Percentiles rank a stretch among this genome's conserved stretches.
These are phyloP conservation scores for Thomomys bottae DNA, from an alignment of 2,113 vertebrate genomes.

Conservation along the genomic window DNA sequence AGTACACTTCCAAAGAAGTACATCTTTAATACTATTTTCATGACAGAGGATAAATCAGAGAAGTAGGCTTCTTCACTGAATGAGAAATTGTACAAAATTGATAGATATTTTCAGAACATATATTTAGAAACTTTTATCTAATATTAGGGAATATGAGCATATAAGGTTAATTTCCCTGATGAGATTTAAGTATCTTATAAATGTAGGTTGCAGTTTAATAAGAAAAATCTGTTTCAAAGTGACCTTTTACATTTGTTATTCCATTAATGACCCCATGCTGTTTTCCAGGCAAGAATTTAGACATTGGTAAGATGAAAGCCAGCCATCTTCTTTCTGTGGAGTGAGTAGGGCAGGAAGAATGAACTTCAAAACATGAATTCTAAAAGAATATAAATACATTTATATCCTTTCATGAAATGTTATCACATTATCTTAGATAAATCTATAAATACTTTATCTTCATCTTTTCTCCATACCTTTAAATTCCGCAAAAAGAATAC, in stretches of 20 bases:
- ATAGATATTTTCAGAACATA: conserved; percentile 2
- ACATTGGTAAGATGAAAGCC: not conserved
- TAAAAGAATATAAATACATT: not conserved
- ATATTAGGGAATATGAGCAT: not conserved
- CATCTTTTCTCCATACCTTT: not conserved
- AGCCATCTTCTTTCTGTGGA: not conserved
- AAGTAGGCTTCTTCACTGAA: not conserved
- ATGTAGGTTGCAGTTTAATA: not conserved
- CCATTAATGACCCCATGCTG: not conserved
- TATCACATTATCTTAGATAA: not conserved
- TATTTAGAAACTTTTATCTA: conserved; percentile 12
- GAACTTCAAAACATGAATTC: not conserved
- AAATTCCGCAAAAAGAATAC: not conserved
- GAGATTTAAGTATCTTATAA: not conserved
- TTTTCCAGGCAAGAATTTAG: not conserved
- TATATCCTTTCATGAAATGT: not conserved
- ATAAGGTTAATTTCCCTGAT: not conserved
- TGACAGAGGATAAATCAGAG: not conserved
- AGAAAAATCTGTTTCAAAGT: conserved; percentile 24
- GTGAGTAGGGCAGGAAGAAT: not conserved
- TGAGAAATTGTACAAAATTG: not conserved
- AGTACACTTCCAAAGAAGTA: not conserved
- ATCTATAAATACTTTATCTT: conserved; percentile 15
- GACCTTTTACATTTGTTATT: conserved; percentile 18
- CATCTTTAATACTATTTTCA: conserved; percentile 29